Evolutionary conservation across 2,797 vertebrate species (phyloP), one percentile per base, ranked within the genome.

Genomic region (Cuniculus paca): DNA sequence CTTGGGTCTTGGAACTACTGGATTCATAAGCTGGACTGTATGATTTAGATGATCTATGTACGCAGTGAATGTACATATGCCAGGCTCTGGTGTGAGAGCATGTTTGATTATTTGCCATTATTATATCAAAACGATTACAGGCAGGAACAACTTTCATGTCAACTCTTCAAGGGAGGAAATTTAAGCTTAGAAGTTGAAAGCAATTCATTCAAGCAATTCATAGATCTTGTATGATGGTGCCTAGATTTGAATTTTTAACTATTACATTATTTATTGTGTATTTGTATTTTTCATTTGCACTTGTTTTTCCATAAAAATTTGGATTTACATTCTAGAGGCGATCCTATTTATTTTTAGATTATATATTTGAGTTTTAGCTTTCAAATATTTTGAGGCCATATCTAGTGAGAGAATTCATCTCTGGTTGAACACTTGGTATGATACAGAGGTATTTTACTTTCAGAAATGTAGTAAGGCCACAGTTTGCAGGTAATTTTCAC

Each of bases 21-120:
- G 70, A 70, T 88, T 80, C 77, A 77, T 72, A 61, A 50, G 20
- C 34, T 31, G 17, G 6, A 24, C 22, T 48, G 26, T 17, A 5
- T 52, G 75, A 80, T 20, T 61, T 52, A 68, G 36, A 77, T 1
- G 36, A 54, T 58, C 7, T 24, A 52, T 12, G 10, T 26, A 48
- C 10, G 10, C 56, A 79, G 7, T 34, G 17, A 22, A 39, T 26
- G 63, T 31, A n/a, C 6, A 19, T 11, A 34, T 65, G 42, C 28
- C 16, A 68, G 19, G 20, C 9, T 93, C 50, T 96, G 6, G 42
- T 5, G 31, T 75, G 5, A 87, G 45, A 63, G 1, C 19, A 50
- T 87, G 12, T 61, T 86, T 95, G 26, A 83, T 28, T 77, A 34
- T 77, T 89, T 81, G 20, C 19, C 91, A 28, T 79, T 48, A 86